Evolutionary conservation across 1,140 invertebrate species (phyloP).

Genomic region (Bombus sibiricus): DNA sequence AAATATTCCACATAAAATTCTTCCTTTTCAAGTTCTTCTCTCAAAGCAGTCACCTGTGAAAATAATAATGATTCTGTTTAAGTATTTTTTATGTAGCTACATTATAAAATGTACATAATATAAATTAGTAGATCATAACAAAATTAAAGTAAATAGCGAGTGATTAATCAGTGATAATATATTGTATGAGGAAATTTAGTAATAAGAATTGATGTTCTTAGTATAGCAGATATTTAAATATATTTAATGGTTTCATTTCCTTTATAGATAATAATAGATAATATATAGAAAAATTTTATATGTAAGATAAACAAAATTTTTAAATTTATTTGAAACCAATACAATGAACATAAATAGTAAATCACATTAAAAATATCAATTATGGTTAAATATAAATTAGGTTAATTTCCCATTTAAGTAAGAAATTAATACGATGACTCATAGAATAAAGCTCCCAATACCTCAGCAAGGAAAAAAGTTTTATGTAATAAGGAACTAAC

Average conservation of each 20-base stretch:
- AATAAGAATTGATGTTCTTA: neutral
- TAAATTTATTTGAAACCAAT: neutral
- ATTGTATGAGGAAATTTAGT: neutral
- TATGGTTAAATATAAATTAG: neutral
- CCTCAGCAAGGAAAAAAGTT: conserved; percentile 13
- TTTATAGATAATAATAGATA: neutral
- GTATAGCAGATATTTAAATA: neutral
- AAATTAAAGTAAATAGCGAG: neutral
- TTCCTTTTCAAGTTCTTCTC: conserved; percentile 94
- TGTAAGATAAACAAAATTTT: conserved; percentile 6
- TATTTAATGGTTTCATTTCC: conserved; percentile 19
- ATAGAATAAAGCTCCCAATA: conserved; percentile 23
- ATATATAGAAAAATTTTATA: neutral
- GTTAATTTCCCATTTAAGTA: conserved; percentile 19
- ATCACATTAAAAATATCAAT: neutral
- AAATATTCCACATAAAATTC: conserved; percentile 95
- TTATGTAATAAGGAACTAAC: neutral
- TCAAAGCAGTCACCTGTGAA: conserved; percentile 86
- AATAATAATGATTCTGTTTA: conserved; percentile 2
- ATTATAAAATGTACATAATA: conserved; percentile 10
- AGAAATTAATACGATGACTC: conserved; percentile 45
- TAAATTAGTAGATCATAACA: neutral
- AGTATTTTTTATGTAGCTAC: neutral
- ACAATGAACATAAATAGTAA: neutral
- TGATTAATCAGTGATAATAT: neutral